Conservation (phyloP, 2,113 vertebrate genomes). For the Indicator indicator region DNA sequence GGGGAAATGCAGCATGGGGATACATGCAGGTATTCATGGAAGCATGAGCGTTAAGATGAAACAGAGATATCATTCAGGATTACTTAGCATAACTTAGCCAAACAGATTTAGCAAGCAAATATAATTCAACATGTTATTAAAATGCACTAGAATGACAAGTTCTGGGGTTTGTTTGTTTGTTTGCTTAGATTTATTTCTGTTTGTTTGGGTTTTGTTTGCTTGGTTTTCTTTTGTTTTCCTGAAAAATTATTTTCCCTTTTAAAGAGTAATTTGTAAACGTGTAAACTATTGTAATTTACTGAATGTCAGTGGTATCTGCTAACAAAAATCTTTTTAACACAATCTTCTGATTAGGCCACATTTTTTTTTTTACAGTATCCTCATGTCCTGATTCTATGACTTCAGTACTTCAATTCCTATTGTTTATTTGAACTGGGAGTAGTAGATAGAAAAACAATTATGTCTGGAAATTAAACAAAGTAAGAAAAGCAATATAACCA, state of each 20-base stretch:
- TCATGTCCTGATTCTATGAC: background rate
- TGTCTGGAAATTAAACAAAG: background rate
- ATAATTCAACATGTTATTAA: background rate
- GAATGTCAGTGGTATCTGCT: background rate
- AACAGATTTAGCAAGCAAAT: background rate
- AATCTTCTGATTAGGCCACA: background rate
- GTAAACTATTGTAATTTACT: background rate
- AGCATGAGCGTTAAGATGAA: background rate
- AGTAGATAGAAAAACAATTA: accelerated
- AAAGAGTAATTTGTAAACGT: background rate
- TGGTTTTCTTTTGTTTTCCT: background rate
- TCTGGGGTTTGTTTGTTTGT: background rate
- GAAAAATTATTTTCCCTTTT: background rate
- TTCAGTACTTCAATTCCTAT: background rate
- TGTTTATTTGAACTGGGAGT: background rate
- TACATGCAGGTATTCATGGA: background rate
- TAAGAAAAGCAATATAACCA: background rate
- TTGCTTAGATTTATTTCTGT: background rate
- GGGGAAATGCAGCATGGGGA: background rate
- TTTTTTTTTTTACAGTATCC: background rate
- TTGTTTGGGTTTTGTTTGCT: background rate
- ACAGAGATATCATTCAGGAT: background rate
- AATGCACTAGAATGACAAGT: background rate
- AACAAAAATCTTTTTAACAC: background rate
- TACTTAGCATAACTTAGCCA: background rate